Conservation (phyloP, 2,888 invertebrate species). For the Congeria kusceri region DNA sequence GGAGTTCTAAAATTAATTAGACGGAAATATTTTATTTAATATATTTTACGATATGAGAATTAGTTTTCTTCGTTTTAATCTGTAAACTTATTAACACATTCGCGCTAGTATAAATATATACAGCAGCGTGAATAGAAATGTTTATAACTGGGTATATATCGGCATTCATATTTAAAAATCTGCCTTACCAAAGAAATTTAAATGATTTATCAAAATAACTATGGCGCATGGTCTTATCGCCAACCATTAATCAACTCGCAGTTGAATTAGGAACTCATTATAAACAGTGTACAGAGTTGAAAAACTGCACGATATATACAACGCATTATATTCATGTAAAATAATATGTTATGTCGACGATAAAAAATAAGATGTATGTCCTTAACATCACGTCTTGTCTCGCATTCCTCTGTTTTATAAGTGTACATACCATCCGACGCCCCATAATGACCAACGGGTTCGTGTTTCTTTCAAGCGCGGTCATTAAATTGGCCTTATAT, state of each 20-base stretch:
- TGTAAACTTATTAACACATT: too few relatives aligned
- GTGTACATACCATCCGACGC: constrained; percentile 18
- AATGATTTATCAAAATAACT: constrained; percentile 8
- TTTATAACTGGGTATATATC: too few relatives aligned
- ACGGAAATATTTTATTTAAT: too few relatives aligned
- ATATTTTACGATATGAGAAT: too few relatives aligned
- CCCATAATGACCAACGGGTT: constrained; percentile 25
- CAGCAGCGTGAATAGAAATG: too few relatives aligned
- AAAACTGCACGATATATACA: not conserved
- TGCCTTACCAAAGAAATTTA: not conserved
- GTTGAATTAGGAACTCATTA: constrained; percentile 7
- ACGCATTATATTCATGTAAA: constrained; percentile 1
- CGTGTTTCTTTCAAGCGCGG: constrained; percentile 17
- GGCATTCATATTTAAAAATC: too few relatives aligned
- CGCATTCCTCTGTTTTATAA: constrained; percentile 1
- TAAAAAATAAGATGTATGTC: constrained; percentile 12
- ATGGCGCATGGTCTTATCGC: constrained; percentile 5
- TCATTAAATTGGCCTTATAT: constrained; percentile 38
- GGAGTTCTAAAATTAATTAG: too few relatives aligned
- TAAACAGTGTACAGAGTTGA: not conserved
- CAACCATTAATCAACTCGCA: constrained; percentile 4
- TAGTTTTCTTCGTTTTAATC: too few relatives aligned
- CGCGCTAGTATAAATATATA: too few relatives aligned
- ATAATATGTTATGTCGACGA: constrained; percentile 3
- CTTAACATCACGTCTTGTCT: constrained; percentile 6